Base-by-base conservation (phyloP, 2,888 invertebrate species). In the Thecocarcelia acutangulata region DNA sequence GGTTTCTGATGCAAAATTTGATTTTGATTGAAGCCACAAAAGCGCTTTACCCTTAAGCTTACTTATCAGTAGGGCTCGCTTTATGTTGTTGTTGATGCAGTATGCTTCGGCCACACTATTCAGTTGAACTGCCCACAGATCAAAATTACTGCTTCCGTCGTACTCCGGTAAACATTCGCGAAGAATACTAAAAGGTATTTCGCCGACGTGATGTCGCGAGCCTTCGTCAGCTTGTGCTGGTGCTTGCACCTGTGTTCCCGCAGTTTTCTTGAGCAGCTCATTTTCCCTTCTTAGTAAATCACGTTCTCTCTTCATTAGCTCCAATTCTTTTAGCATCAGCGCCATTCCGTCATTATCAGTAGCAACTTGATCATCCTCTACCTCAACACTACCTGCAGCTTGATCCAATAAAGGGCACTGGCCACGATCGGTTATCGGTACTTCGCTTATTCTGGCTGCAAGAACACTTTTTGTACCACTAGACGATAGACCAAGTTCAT, bases 1-100 rank as follows among this genome's bases (percentile, higher is more conserved):
- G 1, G 24, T 46, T 28, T 37, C 15, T n/a, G 21, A 37, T 21
- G 58, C 69, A 42, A 21, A 42, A 9, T 9, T 59, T 3, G 58
- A 9, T 17, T 37, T 56, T 6, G 61, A 72, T 12, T 61, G 61
- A 19, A 72, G 12, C 59, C 56, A 69, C 3, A n/a, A n/a, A n/a
- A n/a, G n/a, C n/a, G n/a, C n/a, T n/a, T n/a, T n/a, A n/a, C n/a
- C n/a, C n/a, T n/a, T 17, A 8, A 70, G 15, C 0, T 70, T 63
- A 8, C 42, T 63, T 33, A 54, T 54, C 4, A 73, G n/a, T 3
- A 72, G 24, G 13, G 40, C 42, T 2, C 59, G 46, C n/a, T n/a
- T n/a, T 44, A 63, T 33, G 15, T 54, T 54, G 19, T 42, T 54
- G 12, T 50, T 40, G 0, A 73, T n/a, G 3, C 13, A 13, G 44